Base-by-base conservation (phyloP, 2,113 vertebrate genomes). In the Maccullochella peelii region DNA sequence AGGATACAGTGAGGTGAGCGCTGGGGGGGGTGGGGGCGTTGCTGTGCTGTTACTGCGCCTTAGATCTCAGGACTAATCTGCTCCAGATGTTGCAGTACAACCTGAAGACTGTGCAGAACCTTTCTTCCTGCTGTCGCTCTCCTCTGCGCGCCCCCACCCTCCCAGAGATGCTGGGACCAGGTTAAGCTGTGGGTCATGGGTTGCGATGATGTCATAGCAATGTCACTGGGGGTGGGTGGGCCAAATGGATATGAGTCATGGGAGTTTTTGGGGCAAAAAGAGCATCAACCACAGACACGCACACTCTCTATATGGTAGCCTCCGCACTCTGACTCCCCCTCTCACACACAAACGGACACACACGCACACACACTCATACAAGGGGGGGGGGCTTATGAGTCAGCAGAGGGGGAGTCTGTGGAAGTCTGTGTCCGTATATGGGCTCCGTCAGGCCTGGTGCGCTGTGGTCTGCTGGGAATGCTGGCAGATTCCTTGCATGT, bases 401-500 rank as follows among this genome's bases (percentile, higher is more conserved):
- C 85, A 91, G 89, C 87, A 90, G 73, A 78, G 73, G 67, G 79
- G 73, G 79, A 66, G 80, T 85, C 72, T 87, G 85, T 2, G 20
- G 75, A 82, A 52, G 79, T 76, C 83, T 91, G 83, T 89, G 89
- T 90, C 92, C 92, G 79, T 94, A 94, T 91, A 93, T 90, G 93
- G 91, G 68, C 90, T 89, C 83, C 38, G 30, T 88, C 80, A 65
- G 89, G 57, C 84, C 72, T 16, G 16, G 57, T 82, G 40, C n/a
- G 15, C 84, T 69, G 90, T 86, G 86, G 92, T 87, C 86, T 95
- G 86, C 72, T 58, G 85, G 92, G 93, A 94, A 94, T 85, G 89
- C 82, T 84, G 79, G 79, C 85, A 83, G 86, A 95, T 95, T 96
- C 95, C 92, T 91, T 49, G 83, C 84, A 82, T 94, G 93, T 95